These are phyloP conservation scores for Hippolais icterina DNA, from an alignment of 2,113 vertebrate genomes.

Conservation along the genomic window DNA sequence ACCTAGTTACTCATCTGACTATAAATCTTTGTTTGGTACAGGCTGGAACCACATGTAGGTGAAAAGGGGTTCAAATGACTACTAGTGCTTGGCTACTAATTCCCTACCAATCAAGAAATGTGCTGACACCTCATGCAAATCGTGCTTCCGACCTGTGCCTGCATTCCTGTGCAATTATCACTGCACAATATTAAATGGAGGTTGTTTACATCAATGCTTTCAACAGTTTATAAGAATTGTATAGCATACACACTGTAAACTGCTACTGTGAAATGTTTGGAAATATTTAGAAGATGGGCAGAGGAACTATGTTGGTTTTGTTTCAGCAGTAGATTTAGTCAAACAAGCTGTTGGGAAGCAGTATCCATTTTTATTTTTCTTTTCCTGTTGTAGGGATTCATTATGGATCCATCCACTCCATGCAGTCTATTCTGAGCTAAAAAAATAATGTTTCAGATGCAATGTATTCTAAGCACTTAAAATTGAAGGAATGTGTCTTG, in stretches of 20 bases:
- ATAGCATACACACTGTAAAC: neutral
- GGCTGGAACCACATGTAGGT: neutral
- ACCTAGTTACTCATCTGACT: neutral
- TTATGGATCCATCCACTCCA: neutral
- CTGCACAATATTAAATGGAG: neutral
- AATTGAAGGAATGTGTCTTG: neutral
- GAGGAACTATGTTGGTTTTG: neutral
- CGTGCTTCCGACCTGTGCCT: neutral
- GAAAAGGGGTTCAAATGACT: neutral
- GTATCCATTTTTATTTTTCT: neutral
- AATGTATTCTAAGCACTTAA: neutral
- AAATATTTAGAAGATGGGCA: neutral
- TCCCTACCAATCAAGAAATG: neutral
- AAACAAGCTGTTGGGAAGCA: neutral
- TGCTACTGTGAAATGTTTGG: neutral
- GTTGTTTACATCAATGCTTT: neutral
- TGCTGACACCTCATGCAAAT: neutral
- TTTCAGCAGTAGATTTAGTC: conserved; percentile 3
- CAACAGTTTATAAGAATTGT: neutral
- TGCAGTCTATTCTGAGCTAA: neutral
- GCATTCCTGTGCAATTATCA: neutral
- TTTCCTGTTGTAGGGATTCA: neutral
- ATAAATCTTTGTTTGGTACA: neutral
- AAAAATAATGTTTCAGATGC: neutral
- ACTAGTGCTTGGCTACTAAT: neutral